Conservation (phyloP, 2,888 invertebrate species). For the Nymphalis polychloros region DNA sequence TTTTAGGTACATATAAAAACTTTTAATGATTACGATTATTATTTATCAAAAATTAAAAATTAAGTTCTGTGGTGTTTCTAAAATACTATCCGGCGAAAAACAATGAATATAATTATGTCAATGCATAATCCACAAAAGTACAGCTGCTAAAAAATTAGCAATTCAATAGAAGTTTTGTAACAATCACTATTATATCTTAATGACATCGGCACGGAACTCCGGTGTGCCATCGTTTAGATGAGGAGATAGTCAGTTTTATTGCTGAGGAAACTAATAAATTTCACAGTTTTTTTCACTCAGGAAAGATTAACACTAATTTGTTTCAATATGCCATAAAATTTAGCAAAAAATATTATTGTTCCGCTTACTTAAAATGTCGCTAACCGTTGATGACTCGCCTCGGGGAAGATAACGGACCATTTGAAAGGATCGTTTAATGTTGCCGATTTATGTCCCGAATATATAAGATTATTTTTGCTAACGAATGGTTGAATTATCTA, state of each 20-base stretch:
- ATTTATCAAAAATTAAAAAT: no score
- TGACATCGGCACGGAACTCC: constrained; percentile 54
- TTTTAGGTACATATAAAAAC: no score
- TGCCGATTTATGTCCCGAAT: no score
- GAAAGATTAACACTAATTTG: constrained; percentile 59
- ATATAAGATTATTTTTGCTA: no score
- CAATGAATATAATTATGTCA: no score
- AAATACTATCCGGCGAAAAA: no score
- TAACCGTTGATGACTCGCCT: constrained; percentile 16
- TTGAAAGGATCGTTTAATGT: not conserved
- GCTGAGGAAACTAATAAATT: constrained; percentile 76
- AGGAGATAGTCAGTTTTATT: constrained; percentile 70
- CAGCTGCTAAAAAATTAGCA: constrained; percentile 17
- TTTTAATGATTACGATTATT: no score
- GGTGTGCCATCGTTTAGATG: constrained; percentile 64
- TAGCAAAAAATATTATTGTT: constrained; percentile 58
- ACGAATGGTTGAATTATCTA: no score
- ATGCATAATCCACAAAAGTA: not conserved
- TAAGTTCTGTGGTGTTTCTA: no score
- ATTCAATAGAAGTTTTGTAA: constrained; percentile 22
- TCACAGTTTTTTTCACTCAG: constrained; percentile 50
- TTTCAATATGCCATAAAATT: constrained; percentile 75
- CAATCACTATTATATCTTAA: constrained; percentile 50
- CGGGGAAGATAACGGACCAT: constrained; percentile 9
- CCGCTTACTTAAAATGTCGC: constrained; percentile 37